A percentile compares a stretch with the other conserved stretches of the same genome.
Evolutionary conservation across 2,113 vertebrate genomes (phyloP).

Genomic region (Serilophus lunatus): DNA sequence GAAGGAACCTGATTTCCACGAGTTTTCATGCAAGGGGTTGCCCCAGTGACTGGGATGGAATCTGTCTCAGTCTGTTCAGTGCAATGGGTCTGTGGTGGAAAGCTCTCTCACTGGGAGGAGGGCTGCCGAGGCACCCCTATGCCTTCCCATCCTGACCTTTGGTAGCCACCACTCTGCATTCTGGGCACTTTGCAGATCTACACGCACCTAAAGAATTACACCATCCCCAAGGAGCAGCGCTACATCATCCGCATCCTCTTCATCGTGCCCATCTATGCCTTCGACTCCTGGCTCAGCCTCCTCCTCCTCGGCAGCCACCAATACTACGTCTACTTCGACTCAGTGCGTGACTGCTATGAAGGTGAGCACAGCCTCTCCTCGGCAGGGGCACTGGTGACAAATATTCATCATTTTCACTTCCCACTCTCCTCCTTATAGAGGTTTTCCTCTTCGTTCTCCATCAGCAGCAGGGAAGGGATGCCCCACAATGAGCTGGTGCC

Average conservation of each 20-base stretch:
- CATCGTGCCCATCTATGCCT: conserved; percentile 91
- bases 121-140: neutral
- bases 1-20: neutral
- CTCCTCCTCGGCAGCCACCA: conserved; percentile 90
- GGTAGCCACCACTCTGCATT: neutral
- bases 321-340: conserved; percentile 93
- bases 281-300: conserved; percentile 96
- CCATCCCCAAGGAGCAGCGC: conserved; percentile 88
- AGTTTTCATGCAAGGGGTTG: neutral
- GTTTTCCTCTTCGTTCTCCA: neutral
- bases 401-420: neutral
- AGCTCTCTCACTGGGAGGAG: neutral
- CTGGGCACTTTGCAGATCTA: conserved; percentile 82
- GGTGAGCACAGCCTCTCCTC: conserved; percentile 65
- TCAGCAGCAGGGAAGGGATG: neutral
- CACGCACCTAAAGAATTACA: conserved; percentile 89
- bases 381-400: neutral
- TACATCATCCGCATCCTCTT: conserved; percentile 96
- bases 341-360: conserved; percentile 92
- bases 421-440: neutral
- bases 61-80: neutral
- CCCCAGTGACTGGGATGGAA: neutral
- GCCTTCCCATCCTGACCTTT: neutral
- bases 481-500: accelerated
- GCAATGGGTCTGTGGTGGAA: neutral